Evolutionary conservation across 2,113 vertebrate species (phyloP), one percentile per base, ranked within the genome.

Genomic region (Rhea americana): DNA sequence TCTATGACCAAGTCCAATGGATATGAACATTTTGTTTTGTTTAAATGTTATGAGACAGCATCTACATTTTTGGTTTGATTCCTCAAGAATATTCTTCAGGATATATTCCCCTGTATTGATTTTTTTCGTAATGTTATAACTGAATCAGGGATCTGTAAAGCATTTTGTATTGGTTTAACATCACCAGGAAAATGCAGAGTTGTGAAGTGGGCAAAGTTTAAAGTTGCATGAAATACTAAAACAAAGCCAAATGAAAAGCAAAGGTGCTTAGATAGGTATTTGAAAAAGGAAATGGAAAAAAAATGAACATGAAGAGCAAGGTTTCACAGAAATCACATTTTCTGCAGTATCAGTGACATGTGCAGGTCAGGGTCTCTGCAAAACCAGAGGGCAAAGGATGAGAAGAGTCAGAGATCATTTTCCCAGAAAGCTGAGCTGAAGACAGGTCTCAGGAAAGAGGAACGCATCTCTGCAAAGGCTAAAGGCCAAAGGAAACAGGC

Each of bases 401-500:
- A 59, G 63, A 86, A 72, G 94, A 77, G 21, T 78, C 41, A 62
- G 21, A 48, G 71, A 70, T 13, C 53, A 24, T 21, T 91, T 32
- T 93, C n/a, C 41, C 55, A 76, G 68, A 41, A 17, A 70, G 39
- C 53, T 91, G 37, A 93, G 63, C n/a, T 74, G 86, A 87, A 90
- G 51, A 25, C 62, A 77, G 75, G 65, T 74, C 91, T 90, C 85
- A 61, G 82, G 82, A 93, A 91, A 86, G 81, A 89, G 82, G 89
- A 93, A 56, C 37, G 37, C 85, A 89, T 6, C 71, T 56, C 71
- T 92, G 70, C 61, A 89, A 93, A 95, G 61, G 89, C 70, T 81
- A 94, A 95, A 91, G 85, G 84, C 81, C 89, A 97, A 91, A 95
- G 80, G 68, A 91, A 95, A 66, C 80, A 82, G 86, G 80, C 77